Base-by-base conservation (phyloP, 2,888 invertebrate species). In the Syrphus vitripennis region DNA sequence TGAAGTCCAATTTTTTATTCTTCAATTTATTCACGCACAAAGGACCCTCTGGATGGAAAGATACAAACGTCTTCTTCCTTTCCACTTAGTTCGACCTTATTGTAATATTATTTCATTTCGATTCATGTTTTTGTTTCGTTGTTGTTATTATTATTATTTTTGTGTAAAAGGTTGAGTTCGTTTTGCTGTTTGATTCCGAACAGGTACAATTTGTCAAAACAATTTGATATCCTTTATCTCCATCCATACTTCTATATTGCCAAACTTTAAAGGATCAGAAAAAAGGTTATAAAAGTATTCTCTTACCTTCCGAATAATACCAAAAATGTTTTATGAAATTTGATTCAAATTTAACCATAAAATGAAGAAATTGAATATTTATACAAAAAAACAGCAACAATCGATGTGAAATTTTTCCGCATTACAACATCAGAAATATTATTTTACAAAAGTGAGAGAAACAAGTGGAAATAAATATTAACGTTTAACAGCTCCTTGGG, bases 181-280 rank as follows among this genome's bases (percentile, higher is more conserved):
- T 74, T 55, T 83, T 55, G 50, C 59, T 77, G 76, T 71, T 84
- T 76, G 80, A 84, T 84, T 75, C 75, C 53, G 53, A 81, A 69
- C 84, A 81, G 84, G 84, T 84, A 84, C 84, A 84, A 84, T 84
- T 84, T 84, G 84, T 84, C 84, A 81, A 84, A 84, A 77, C 80
- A 77, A 84, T 84, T 80, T 72, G 71, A 67, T 69, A 80, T 77
- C 80, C 61, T 69, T 76, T 31, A 19, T 4, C n/a, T 40, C 5
- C 16, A 50, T 24, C n/a, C 6, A 50, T n/a, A n/a, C n/a, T n/a
- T 26, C 50, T n/a, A 26, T 24, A 50, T n/a, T 50, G 12, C 16
- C 21, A n/a, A 24, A 40, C 70, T 42, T 31, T 10, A n/a, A n/a
- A 12, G n/a, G 42, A 21, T 12, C n/a, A n/a, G n/a, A 21, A 61